These are phyloP conservation scores for Sebastes cheni DNA, from an alignment of 2,797 vertebrate species.

Conservation along the genomic window DNA sequence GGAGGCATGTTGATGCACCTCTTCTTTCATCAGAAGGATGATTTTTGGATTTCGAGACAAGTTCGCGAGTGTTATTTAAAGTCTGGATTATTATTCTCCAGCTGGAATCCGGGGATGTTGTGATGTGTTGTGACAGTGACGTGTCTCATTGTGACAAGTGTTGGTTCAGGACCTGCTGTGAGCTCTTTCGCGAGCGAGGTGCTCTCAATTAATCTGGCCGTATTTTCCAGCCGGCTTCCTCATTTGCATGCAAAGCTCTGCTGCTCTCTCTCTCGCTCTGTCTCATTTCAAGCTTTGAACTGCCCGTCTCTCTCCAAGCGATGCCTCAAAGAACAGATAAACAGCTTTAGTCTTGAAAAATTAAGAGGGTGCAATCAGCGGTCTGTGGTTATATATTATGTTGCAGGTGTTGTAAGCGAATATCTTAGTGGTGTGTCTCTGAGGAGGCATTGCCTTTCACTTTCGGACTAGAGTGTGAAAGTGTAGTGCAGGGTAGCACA, in stretches of 20 bases:
- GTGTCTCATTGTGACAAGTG: not conserved
- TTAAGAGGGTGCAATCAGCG: constrained; percentile 42
- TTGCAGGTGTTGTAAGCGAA: constrained; percentile 2
- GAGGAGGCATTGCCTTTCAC: not conserved
- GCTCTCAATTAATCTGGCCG: constrained; percentile 45
- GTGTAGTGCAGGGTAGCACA: not conserved
- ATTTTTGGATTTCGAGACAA: not conserved
- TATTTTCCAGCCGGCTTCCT: constrained; percentile 48
- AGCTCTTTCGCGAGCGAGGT: not conserved
- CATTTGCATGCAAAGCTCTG: constrained; percentile 68
- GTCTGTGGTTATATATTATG: constrained; percentile 18
- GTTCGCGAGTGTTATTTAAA: not conserved
- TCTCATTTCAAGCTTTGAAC: not conserved
- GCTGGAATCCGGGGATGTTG: not conserved
- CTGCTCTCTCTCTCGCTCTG: not conserved
- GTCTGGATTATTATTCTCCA: constrained; percentile 16
- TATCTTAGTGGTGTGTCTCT: not conserved
- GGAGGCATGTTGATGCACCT: not conserved
- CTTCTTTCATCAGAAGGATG: not conserved
- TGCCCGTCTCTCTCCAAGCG: constrained; percentile 6
- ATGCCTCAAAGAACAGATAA: constrained; percentile 54
- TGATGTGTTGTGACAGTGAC: not conserved
- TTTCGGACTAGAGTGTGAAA: not conserved
- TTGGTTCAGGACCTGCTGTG: constrained; percentile 12
- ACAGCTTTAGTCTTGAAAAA: constrained; percentile 47